Conservation (phyloP, 2,888 invertebrate genomes). For the Eupithecia dodoneata region DNA sequence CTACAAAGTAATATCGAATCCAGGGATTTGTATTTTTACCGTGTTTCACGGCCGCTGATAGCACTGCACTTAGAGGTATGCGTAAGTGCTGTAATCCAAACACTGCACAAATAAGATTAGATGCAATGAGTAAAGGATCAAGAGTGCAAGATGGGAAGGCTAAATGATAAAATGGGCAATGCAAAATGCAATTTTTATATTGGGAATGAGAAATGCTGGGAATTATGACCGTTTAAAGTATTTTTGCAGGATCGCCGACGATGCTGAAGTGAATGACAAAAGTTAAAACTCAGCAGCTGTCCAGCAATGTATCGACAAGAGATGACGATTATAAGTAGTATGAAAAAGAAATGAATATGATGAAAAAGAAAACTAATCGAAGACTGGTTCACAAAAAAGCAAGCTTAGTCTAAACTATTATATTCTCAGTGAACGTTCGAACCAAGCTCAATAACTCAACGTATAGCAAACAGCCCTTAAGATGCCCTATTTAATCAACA, state of each 20-base stretch:
- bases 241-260: background rate
- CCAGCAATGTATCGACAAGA: background rate
- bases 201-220: background rate
- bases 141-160: slow-evolving; percentile 5
- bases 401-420: background rate
- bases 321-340: background rate
- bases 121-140: slow-evolving; percentile 14
- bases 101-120: slow-evolving; percentile 25
- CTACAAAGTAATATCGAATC: background rate
- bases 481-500: background rate
- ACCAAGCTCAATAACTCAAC: background rate
- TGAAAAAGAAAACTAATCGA: background rate
- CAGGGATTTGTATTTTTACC: slow-evolving; percentile 20
- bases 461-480: background rate
- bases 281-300: background rate
- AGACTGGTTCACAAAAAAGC: background rate
- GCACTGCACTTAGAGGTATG: slow-evolving; percentile 28
- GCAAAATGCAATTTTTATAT: background rate
- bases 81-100: slow-evolving; percentile 19
- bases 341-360: background rate
- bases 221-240: background rate
- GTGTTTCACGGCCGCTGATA: slow-evolving; percentile 24
- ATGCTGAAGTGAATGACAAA: background rate
- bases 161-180: background rate
- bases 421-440: background rate